Percentiles rank a stretch among this genome's conserved stretches.
phyloP scores from a whole-genome alignment of 1,140 invertebrate species.

The Listronotus bonariensis region DNA sequence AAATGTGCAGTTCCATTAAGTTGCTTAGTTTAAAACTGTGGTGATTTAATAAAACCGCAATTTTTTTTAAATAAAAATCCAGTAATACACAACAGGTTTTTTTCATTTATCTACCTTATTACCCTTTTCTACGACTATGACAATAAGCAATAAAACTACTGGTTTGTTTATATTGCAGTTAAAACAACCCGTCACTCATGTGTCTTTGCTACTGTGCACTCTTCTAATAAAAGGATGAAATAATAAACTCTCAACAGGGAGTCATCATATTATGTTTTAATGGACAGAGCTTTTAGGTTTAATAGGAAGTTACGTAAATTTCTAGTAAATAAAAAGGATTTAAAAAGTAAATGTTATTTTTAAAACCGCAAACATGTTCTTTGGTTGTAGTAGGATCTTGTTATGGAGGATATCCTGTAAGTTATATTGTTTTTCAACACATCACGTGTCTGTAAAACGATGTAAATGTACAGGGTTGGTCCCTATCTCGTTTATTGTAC shows the following conservation, averaged over 20 bases:
- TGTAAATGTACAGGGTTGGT: too few species aligned
- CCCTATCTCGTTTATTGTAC: too few species aligned
- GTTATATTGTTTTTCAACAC: too few species aligned
- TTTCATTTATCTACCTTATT: background rate
- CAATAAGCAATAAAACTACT: conserved; percentile 26
- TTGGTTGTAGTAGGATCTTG: background rate
- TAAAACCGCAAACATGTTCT: background rate
- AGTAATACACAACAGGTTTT: too few species aligned
- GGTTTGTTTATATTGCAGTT: conserved; percentile 30
- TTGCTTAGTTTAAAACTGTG: too few species aligned
- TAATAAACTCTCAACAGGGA: conserved; percentile 38
- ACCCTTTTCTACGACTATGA: background rate
- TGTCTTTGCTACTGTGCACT: conserved; percentile 38
- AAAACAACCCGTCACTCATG: conserved; percentile 38
- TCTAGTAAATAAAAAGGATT: conserved; percentile 14
- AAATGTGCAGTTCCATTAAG: too few species aligned
- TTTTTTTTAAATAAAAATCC: too few species aligned
- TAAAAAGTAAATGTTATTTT: conserved; percentile 2
- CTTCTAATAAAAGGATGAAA: conserved; percentile 39
- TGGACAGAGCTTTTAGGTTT: conserved; percentile 33
- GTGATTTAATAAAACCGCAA: too few species aligned
- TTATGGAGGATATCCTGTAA: too few species aligned
- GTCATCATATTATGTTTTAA: conserved; percentile 31
- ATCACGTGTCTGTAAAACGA: too few species aligned
- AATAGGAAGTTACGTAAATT: conserved; percentile 33